Evolutionary conservation across 2,888 invertebrate species (phyloP), one percentile per base, ranked within the genome.

Genomic region (Allolobophora icterica): DNA sequence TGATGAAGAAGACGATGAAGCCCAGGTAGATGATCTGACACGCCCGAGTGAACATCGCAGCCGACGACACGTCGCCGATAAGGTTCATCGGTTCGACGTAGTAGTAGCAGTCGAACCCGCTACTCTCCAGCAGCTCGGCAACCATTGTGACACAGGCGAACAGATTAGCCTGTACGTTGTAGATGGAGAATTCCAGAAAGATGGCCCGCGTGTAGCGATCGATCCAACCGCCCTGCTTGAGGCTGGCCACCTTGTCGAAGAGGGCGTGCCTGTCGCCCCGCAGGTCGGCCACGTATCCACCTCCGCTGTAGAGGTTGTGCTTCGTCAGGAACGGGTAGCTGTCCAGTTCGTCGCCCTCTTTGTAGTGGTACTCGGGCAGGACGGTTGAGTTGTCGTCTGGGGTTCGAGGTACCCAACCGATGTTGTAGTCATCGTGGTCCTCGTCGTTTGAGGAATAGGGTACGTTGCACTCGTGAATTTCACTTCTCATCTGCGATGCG

Each of bases 181-280:
- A 96, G 58, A 95, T 95, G 0, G 96, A 96, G 93, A 96, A 96
- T 92, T 96, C 96, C n/a, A 96, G 94, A 92, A 96, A 95, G 13
- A 96, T 94, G 8, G 96, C 96, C 89, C 96, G 92, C 2, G 96
- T 96, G 92, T 95, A 94, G 91, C 94, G 93, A 92, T 96, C 96
- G 38, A 96, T 94, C 96, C 96, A 96, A 24, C 94, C 93, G 84
- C 95, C 94, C 15, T 93, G 91, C 92, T 95, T 94, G 40, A 96
- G 94, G 35, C 93, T 92, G 19, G 92, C 91, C 84, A 96, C 94
- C 42, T 94, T 94, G 4, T 93, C 92, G n/a, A 92, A 91, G 6
- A 93, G 87, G 15, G 91, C 71, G 34, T 58, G n/a, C 52, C 87
- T 30, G n/a, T 93, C 93, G 17, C 94, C 94, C 30, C 94, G 93